Conservation (phyloP, 2,797 vertebrate species). For the Arnoldichthys spilopterus region DNA sequence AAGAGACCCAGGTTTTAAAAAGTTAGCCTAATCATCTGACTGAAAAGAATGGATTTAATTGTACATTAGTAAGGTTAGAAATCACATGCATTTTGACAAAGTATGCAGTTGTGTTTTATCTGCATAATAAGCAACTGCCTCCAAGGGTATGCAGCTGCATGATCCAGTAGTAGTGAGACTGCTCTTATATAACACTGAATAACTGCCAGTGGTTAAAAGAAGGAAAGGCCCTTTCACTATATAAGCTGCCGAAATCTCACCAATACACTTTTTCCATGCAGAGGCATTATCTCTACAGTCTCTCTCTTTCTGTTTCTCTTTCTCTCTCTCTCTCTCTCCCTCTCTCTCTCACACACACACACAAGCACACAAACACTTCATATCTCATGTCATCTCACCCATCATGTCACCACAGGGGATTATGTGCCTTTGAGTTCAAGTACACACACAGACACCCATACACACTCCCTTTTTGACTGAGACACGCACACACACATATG, state of each 20-base stretch:
- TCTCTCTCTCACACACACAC: not conserved
- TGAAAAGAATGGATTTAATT: no score
- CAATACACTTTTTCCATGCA: not conserved
- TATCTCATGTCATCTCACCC: constrained; percentile 3
- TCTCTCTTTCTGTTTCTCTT: no score
- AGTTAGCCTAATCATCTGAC: no score
- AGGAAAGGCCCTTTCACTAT: not conserved
- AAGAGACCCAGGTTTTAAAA: no score
- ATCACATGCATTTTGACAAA: not conserved
- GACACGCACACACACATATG: constrained; percentile 8
- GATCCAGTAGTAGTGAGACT: not conserved
- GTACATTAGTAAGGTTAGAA: no score
- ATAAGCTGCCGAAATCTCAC: not conserved
- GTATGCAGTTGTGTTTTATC: not conserved
- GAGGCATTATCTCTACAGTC: not conserved
- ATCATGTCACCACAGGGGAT: constrained; percentile 28
- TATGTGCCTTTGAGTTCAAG: constrained; percentile 27
- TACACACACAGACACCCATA: constrained; percentile 24
- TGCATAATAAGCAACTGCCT: not conserved
- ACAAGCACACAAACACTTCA: not conserved
- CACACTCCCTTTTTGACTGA: not conserved
- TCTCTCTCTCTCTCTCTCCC: not conserved
- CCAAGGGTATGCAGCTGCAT: constrained; percentile 5
- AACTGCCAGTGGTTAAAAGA: constrained; percentile 10
- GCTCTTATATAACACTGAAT: constrained; percentile 11